A percentile compares a stretch with the other conserved stretches of the same genome.
phyloP scores from a whole-genome alignment of 2,888 invertebrate genomes.

The Lasioglossum villosulum region DNA sequence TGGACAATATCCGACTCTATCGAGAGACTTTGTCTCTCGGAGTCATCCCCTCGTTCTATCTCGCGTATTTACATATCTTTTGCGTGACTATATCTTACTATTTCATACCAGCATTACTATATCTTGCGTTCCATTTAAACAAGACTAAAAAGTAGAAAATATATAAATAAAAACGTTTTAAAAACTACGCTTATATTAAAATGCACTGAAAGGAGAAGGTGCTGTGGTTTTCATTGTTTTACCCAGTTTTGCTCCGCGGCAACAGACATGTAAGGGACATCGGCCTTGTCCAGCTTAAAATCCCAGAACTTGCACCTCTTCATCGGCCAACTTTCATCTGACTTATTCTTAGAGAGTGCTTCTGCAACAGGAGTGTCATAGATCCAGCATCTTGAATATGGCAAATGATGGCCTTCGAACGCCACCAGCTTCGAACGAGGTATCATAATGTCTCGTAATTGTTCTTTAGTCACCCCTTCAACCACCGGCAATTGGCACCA shows the following conservation, averaged over 20 bases:
- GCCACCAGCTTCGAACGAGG: slow-evolving; percentile 62
- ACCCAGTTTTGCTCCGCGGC: slow-evolving; percentile 53
- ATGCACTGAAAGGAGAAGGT: no score
- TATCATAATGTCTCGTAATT: slow-evolving; percentile 69
- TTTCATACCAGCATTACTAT: no score
- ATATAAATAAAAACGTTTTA: no score
- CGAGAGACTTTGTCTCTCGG: no score
- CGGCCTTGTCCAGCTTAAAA: slow-evolving; percentile 6
- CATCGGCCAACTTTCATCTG: slow-evolving; percentile 44
- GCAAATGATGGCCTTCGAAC: slow-evolving; percentile 62
- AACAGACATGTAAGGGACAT: slow-evolving; percentile 49
- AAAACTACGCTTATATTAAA: no score
- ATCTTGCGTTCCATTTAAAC: no score
- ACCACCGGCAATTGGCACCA: slow-evolving; percentile 77
- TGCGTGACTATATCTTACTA: no score
- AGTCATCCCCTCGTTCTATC: no score
- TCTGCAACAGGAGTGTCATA: slow-evolving; percentile 69
- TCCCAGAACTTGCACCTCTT: slow-evolving; percentile 51
- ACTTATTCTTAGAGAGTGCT: slow-evolving; percentile 34
- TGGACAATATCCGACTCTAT: no score
- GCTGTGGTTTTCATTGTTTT: not conserved
- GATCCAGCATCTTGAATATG: slow-evolving; percentile 74
- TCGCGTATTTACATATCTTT: no score
- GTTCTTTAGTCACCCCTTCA: slow-evolving; percentile 38
- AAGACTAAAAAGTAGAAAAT: no score